Conservation (phyloP, 1,140 invertebrate genomes). For the Neodiprion virginianus region DNA sequence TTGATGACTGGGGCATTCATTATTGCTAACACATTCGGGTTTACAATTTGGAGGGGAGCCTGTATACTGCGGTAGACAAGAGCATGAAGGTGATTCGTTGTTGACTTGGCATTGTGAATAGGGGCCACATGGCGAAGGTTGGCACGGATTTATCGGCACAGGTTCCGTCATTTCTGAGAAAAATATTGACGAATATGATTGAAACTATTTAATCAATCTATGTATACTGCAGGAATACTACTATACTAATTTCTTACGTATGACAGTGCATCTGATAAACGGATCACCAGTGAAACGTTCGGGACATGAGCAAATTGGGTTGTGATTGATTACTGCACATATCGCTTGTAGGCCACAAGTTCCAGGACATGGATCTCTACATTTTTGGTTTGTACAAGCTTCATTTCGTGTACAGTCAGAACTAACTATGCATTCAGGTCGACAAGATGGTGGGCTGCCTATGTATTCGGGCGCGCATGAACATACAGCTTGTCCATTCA, state of each 20-base stretch:
- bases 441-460: slow-evolving; percentile 63
- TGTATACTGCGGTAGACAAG: slow-evolving; percentile 53
- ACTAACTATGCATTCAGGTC: slow-evolving; percentile 65
- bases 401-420: slow-evolving; percentile 66
- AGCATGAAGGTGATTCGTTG: slow-evolving; percentile 51
- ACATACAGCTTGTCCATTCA: slow-evolving; percentile 63
- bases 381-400: slow-evolving; percentile 67
- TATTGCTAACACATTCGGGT: slow-evolving; percentile 59
- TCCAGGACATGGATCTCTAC: slow-evolving; percentile 68
- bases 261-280: slow-evolving; percentile 61
- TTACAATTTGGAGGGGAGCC: slow-evolving; percentile 60
- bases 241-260: slow-evolving; percentile 43
- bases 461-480: slow-evolving; percentile 66
- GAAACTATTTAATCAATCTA: slow-evolving; percentile 10
- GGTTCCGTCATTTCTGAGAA: slow-evolving; percentile 36
- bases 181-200: slow-evolving; percentile 19
- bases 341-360: slow-evolving; percentile 68
- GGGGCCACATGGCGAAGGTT: slow-evolving; percentile 64
- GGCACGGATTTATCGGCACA: slow-evolving; percentile 49
- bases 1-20: slow-evolving; percentile 52
- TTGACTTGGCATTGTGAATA: slow-evolving; percentile 62
- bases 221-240: slow-evolving; percentile 27
- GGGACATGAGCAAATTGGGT: slow-evolving; percentile 66
- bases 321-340: slow-evolving; percentile 67
- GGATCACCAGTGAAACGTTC: slow-evolving; percentile 66